These are phyloP conservation scores for Carabus problematicus DNA, from an alignment of 2,888 invertebrate species.

Conservation along the genomic window DNA sequence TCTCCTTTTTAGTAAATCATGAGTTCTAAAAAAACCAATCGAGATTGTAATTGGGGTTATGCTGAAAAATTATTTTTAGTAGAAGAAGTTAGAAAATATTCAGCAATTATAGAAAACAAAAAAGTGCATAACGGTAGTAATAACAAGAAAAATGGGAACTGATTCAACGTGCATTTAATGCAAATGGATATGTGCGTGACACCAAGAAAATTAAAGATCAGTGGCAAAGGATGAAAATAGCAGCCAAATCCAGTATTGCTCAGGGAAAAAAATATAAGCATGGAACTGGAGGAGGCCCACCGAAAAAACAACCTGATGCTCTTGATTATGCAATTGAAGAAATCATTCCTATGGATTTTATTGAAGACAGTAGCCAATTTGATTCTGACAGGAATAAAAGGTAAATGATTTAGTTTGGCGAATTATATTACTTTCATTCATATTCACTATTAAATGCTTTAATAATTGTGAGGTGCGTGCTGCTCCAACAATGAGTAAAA, in stretches of 20 bases:
- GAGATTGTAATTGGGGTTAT: background rate
- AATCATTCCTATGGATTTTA: too few species aligned
- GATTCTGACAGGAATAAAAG: too few species aligned
- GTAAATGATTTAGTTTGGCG: too few species aligned
- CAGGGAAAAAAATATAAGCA: background rate
- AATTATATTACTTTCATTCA: too few species aligned
- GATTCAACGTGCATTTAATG: background rate
- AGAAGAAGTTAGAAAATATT: background rate
- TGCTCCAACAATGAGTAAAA: too few species aligned
- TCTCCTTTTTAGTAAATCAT: too few species aligned
- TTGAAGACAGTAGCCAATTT: too few species aligned
- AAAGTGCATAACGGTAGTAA: background rate
- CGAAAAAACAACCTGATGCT: background rate
- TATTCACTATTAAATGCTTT: too few species aligned
- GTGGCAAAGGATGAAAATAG: conserved; percentile 8
- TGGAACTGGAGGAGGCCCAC: conserved; percentile 9
- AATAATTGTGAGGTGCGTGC: too few species aligned
- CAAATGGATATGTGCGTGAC: background rate
- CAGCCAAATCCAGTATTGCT: background rate
- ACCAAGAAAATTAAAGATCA: conserved; percentile 1
- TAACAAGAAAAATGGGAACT: background rate
- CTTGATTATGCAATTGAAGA: too few species aligned
- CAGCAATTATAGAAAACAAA: background rate
- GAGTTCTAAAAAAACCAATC: too few species aligned
- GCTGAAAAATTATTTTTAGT: background rate